Evolutionary conservation across 2,797 vertebrate species (phyloP).

Genomic region (Spinus pinus): DNA sequence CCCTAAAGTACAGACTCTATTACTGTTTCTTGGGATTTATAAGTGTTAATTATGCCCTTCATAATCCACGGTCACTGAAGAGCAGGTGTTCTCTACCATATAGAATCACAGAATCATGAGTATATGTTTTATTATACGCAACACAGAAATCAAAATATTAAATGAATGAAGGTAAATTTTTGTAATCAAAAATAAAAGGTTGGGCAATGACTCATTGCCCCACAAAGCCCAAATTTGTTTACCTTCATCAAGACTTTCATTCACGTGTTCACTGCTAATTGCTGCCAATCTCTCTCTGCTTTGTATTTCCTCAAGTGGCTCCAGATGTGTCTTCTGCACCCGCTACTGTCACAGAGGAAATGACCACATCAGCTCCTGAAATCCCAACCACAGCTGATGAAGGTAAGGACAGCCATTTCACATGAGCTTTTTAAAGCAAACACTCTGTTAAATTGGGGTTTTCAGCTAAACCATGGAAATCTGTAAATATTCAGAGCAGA

Average conservation of each 20-base stretch:
- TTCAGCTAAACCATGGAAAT: background rate
- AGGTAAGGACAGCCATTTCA: background rate
- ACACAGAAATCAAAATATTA: background rate
- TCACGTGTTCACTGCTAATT: background rate
- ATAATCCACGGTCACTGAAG: background rate
- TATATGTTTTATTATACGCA: background rate
- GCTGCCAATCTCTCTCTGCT: background rate
- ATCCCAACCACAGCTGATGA: accelerated
- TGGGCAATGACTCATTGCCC: background rate
- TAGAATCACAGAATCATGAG: background rate
- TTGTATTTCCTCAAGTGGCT: background rate
- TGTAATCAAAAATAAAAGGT: background rate
- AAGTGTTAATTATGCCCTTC: background rate
- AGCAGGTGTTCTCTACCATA: background rate
- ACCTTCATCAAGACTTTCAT: background rate
- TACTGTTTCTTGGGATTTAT: background rate
- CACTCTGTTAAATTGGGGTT: background rate
- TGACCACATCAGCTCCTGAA: background rate
- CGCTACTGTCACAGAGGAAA: background rate
- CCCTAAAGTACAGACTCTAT: background rate
- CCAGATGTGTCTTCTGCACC: background rate
- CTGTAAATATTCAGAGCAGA: background rate
- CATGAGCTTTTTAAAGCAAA: background rate
- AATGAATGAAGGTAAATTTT: background rate
- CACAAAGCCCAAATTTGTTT: background rate